Conservation (phyloP, 64 coral and sea anemone genomes). For the Montipora foliosa region DNA sequence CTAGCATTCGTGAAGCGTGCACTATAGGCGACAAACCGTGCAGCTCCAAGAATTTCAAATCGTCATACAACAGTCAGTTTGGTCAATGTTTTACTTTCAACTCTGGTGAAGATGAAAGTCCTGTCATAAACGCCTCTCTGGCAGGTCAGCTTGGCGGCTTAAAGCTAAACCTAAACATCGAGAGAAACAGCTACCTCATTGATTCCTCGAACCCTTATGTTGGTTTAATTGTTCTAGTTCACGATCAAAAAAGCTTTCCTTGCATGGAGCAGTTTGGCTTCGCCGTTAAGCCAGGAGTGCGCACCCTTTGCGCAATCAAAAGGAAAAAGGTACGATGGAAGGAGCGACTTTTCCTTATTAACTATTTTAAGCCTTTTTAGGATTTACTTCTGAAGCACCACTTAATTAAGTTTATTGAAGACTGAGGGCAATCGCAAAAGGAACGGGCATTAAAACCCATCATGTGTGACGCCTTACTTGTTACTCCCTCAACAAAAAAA, state of each 20-base stretch:
- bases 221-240: constrained; percentile 42
- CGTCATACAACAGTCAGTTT: background rate
- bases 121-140: background rate
- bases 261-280: constrained; percentile 41
- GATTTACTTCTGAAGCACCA: background rate
- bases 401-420: too few relatives aligned
- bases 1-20: background rate
- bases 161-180: constrained; percentile 27
- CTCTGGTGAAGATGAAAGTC: background rate
- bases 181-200: constrained; percentile 16
- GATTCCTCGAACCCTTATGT: constrained; percentile 11
- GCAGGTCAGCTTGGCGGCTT: constrained; percentile 19
- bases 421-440: too few relatives aligned
- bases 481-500: too few relatives aligned
- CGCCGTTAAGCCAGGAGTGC: constrained; percentile 17
- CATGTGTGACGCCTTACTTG: too few relatives aligned
- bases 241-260: constrained; percentile 35
- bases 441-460: too few relatives aligned
- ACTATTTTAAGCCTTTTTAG: background rate
- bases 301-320: constrained; percentile 8
- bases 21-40: background rate
- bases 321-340: constrained; percentile 27
- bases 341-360: background rate
- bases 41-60: background rate
- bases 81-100: constrained; percentile 42